Evolutionary conservation across 2,797 vertebrate genomes (phyloP).

Genomic region (Euthynnus affinis): DNA sequence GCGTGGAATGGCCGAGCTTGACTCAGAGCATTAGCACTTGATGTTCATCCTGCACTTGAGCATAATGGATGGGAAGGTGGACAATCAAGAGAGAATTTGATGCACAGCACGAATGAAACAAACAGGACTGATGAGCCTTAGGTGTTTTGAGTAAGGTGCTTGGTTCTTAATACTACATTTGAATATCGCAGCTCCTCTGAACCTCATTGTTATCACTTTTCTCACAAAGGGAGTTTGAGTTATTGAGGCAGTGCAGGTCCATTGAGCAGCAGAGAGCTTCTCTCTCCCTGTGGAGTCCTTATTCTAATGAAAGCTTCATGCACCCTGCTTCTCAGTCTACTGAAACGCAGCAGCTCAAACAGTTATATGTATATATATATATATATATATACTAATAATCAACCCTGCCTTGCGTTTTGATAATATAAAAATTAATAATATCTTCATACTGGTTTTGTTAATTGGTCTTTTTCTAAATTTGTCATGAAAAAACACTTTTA

Average conservation of each 20-base stretch:
- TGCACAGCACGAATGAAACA: conserved; percentile 52
- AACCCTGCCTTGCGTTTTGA: too few relatives aligned
- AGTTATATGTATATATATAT: conserved; percentile 5
- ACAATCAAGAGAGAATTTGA: conserved; percentile 41
- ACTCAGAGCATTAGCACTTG: conserved; percentile 68
- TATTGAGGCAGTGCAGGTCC: conserved; percentile 45
- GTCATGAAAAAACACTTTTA: too few relatives aligned
- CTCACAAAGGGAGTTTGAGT: conserved; percentile 40
- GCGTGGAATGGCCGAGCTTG: conserved; percentile 53
- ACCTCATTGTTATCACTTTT: conserved; percentile 31
- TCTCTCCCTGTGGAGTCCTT: conserved; percentile 43
- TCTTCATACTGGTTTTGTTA: too few relatives aligned
- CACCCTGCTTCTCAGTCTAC: background rate
- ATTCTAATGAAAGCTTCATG: conserved; percentile 44
- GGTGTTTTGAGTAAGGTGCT: conserved; percentile 45
- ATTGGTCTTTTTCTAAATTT: too few relatives aligned
- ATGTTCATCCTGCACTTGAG: conserved; percentile 61
- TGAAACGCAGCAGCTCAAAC: conserved; percentile 16
- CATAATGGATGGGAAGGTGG: conserved; percentile 66
- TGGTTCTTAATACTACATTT: conserved; percentile 54
- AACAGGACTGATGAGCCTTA: conserved; percentile 41
- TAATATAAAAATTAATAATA: too few relatives aligned
- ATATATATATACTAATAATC: background rate
- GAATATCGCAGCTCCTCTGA: conserved; percentile 20
- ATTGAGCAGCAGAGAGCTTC: conserved; percentile 43